Conservation (phyloP, 2,888 invertebrate genomes). For the Diloba caeruleocephala region DNA sequence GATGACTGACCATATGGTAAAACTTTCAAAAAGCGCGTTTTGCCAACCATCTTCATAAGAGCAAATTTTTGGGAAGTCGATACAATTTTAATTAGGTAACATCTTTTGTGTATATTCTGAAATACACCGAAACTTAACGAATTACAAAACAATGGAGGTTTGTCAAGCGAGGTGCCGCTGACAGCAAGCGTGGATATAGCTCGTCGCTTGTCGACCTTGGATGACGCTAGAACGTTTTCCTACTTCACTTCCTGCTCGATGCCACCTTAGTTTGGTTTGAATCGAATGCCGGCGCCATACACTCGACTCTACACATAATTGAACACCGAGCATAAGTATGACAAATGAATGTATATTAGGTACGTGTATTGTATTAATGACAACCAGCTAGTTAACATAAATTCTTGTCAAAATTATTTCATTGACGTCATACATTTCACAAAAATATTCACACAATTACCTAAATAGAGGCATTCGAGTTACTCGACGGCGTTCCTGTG, state of each 20-base stretch:
- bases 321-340: slow-evolving; percentile 15
- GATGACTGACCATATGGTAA: not conserved
- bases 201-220: slow-evolving; percentile 79
- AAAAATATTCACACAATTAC: not conserved
- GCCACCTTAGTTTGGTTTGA: slow-evolving; percentile 77
- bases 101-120: slow-evolving; percentile 49
- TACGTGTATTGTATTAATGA: slow-evolving; percentile 13
- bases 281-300: slow-evolving; percentile 62
- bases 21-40: not conserved
- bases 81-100: slow-evolving; percentile 25
- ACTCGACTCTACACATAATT: slow-evolving; percentile 20
- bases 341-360: slow-evolving; percentile 6
- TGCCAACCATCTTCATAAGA: slow-evolving; percentile 1
- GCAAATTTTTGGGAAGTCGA: slow-evolving; percentile 27
- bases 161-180: slow-evolving; percentile 67
- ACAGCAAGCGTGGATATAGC: slow-evolving; percentile 70
- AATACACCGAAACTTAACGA: slow-evolving; percentile 71
- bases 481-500: not conserved
- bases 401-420: slow-evolving; percentile 27
- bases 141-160: slow-evolving; percentile 74
- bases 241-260: slow-evolving; percentile 86
- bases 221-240: slow-evolving; percentile 85
- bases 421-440: slow-evolving; percentile 20
- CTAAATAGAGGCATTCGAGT: not conserved
- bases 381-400: slow-evolving; percentile 6